These are phyloP conservation scores for Ichneumoninae sp. DNA, from an alignment of 2,888 invertebrate species.

Conservation along the genomic window DNA sequence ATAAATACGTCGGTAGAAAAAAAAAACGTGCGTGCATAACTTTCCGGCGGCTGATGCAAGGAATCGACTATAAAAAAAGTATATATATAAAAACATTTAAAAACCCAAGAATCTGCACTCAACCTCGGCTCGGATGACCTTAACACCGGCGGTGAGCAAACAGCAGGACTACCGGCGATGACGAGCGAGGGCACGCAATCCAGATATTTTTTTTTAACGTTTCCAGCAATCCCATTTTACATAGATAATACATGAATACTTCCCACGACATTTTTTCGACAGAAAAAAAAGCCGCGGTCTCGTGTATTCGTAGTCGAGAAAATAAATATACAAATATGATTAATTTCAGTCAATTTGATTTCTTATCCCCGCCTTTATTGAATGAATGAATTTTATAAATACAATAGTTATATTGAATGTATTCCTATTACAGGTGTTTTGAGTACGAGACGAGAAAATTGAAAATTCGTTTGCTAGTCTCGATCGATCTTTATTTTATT, in stretches of 20 bases:
- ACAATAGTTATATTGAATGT: not conserved
- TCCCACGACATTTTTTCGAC: constrained; percentile 36
- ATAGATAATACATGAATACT: constrained; percentile 36
- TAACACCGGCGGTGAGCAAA: not conserved
- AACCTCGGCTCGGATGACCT: constrained; percentile 1
- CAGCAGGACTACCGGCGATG: constrained; percentile 10
- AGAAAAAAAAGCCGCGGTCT: constrained; percentile 57
- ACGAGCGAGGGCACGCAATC: constrained; percentile 24
- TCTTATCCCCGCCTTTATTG: not conserved
- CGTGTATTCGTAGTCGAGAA: constrained; percentile 71
- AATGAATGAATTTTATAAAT: not conserved
- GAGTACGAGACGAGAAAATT: constrained; percentile 3
- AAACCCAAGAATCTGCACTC: not conserved
- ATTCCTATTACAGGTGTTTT: constrained; percentile 19
- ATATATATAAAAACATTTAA: too few relatives aligned
- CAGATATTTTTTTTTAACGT: constrained; percentile 39
- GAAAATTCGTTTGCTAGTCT: not conserved
- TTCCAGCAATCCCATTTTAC: constrained; percentile 39
- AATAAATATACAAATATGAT: constrained; percentile 66
- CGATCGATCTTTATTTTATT: not conserved
- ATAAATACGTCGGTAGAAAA: not conserved
- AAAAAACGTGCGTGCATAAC: constrained; percentile 13
- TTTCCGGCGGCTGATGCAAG: not conserved
- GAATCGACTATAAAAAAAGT: constrained; percentile 1
- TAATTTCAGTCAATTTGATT: constrained; percentile 6